These are phyloP conservation scores for Sebastes alutus DNA, from an alignment of 2,797 vertebrate species.

Conservation along the genomic window DNA sequence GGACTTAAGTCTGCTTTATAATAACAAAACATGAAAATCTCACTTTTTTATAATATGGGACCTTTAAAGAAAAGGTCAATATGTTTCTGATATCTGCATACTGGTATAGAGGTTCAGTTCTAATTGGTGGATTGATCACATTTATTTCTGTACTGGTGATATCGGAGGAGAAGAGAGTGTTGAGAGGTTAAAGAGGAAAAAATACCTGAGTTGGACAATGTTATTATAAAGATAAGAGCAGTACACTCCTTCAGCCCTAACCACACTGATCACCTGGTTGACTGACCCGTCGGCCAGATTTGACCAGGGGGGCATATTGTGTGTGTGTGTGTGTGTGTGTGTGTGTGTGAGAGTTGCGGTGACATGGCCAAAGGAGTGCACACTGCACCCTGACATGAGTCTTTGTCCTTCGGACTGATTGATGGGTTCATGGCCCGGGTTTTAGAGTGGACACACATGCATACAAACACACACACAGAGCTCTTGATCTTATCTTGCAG, in stretches of 20 bases:
- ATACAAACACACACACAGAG: slow-evolving; percentile 46
- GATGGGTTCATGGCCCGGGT: slow-evolving; percentile 83
- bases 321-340: not conserved
- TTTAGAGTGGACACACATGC: slow-evolving; percentile 75
- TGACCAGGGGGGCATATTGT: slow-evolving; percentile 14
- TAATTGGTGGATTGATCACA: not conserved
- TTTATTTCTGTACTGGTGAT: not conserved
- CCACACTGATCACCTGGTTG: slow-evolving; percentile 43
- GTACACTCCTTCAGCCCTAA: slow-evolving; percentile 50
- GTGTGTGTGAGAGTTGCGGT: slow-evolving; percentile 12
- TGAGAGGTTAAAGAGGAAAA: not conserved
- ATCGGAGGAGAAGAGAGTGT: not conserved
- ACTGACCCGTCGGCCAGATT: slow-evolving; percentile 51
- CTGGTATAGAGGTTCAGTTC: not conserved
- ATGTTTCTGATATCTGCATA: not conserved
- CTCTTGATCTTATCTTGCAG: slow-evolving; percentile 86
- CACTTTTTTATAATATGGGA: too few relatives aligned
- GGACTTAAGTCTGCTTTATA: too few relatives aligned
- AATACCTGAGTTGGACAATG: not conserved
- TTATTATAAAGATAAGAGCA: slow-evolving; percentile 31
- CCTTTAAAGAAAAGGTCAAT: not conserved
- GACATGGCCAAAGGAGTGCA: slow-evolving; percentile 83
- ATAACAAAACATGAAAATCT: too few relatives aligned
- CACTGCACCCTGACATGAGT: slow-evolving; percentile 82
- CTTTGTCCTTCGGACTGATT: slow-evolving; percentile 89